Percentiles rank a stretch among this genome's conserved stretches.
Conservation (phyloP, 2,797 vertebrate species). For the Brachyalestes nurse region DNA sequence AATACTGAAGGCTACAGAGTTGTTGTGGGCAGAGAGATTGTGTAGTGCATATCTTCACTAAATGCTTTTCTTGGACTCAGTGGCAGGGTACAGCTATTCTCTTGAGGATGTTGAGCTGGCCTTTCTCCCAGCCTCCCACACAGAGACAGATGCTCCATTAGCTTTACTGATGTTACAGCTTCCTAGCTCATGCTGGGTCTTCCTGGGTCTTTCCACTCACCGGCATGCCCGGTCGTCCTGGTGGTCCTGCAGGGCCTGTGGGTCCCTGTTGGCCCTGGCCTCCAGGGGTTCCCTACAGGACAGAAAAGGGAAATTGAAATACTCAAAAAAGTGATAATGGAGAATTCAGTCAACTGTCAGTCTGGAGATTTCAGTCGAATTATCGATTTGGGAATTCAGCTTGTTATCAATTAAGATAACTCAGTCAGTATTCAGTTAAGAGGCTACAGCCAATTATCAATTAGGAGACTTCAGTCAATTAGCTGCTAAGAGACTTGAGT, state of each 20-base stretch:
- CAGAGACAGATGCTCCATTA: conserved; percentile 11
- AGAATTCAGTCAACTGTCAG: background rate
- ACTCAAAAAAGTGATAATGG: background rate
- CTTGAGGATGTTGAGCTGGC: background rate
- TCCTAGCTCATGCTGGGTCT: background rate
- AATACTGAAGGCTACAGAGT: background rate
- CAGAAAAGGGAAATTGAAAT: background rate
- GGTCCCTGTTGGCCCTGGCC: conserved; percentile 83
- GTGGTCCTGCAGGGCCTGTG: conserved; percentile 82
- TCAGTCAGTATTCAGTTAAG: background rate
- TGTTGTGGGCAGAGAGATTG: background rate
- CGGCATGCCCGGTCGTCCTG: conserved; percentile 88
- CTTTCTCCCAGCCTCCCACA: conserved; percentile 1
- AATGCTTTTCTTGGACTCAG: conserved; percentile 25
- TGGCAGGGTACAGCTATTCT: conserved; percentile 11
- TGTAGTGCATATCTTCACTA: conserved; percentile 16
- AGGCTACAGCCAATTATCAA: background rate
- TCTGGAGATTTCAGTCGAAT: no score
- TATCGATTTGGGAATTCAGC: no score
- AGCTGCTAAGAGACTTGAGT: background rate
- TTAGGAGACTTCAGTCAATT: background rate
- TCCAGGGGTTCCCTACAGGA: conserved; percentile 84
- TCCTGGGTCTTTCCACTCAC: conserved; percentile 57
- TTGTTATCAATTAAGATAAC: background rate
- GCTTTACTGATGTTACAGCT: conserved; percentile 4